Percentiles rank a stretch among this genome's conserved stretches.
These are phyloP conservation scores for Steinernema khuongi DNA, from an alignment of 1,140 invertebrate species.

Conservation along the genomic window DNA sequence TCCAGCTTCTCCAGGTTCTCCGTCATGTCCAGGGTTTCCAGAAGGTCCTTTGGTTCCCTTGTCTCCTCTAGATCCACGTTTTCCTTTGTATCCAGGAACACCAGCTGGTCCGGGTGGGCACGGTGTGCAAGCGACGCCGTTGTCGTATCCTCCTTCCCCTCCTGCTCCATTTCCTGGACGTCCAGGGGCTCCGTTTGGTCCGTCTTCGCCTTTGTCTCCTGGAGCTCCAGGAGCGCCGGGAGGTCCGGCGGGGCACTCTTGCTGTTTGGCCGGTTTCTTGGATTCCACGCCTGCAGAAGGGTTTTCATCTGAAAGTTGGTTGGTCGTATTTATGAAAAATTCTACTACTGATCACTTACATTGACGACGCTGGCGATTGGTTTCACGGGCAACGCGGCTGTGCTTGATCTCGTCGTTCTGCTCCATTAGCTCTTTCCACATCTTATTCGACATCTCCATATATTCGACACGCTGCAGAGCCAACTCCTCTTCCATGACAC, in stretches of 20 bases:
- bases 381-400: conserved; percentile 15
- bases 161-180: not conserved
- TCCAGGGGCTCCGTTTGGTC: too few relatives aligned
- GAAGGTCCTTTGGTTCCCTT: conserved; percentile 28
- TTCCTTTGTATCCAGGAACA: conserved; percentile 29
- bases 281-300: not conserved
- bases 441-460: conserved; percentile 28
- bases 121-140: conserved; percentile 18
- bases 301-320: not conserved
- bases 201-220: conserved; percentile 18
- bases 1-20: conserved; percentile 30
- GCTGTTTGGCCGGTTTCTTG: conserved; percentile 11
- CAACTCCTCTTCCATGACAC: conserved; percentile 26
- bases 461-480: conserved; percentile 15
- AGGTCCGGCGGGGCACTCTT: conserved; percentile 19
- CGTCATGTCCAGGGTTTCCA: conserved; percentile 30
- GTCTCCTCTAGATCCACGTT: conserved; percentile 23
- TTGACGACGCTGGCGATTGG: not conserved
- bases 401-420: conserved; percentile 20
- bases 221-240: conserved; percentile 26
- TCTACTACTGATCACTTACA: conserved; percentile 18
- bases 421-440: conserved; percentile 31
- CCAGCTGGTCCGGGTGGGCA: conserved; percentile 34
- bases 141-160: not conserved
- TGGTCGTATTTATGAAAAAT: not conserved